phyloP scores from a whole-genome alignment of 2,888 invertebrate genomes.

The Tribolium freemani region DNA sequence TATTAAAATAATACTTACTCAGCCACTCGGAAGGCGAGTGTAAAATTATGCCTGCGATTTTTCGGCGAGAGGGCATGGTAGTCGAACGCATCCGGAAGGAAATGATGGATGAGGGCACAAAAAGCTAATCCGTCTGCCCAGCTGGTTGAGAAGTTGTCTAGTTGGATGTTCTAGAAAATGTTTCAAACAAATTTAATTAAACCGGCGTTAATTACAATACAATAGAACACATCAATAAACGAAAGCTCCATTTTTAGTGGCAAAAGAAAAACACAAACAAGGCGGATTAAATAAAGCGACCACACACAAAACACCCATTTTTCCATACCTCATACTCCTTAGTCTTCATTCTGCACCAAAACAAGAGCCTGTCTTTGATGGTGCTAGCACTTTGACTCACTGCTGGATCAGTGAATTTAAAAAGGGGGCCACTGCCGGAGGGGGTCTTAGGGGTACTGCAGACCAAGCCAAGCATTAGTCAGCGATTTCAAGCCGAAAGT shows the following conservation, averaged over 20 bases:
- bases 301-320: slow-evolving; percentile 7
- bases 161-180: slow-evolving; percentile 86
- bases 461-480: slow-evolving; percentile 56
- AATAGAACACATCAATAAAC: background rate
- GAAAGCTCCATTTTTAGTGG: background rate
- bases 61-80: slow-evolving; percentile 90
- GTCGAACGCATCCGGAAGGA: slow-evolving; percentile 97
- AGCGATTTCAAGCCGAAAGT: slow-evolving; percentile 31
- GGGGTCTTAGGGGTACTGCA: slow-evolving; percentile 82
- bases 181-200: background rate
- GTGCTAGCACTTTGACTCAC: slow-evolving; percentile 92
- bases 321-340: slow-evolving; percentile 93
- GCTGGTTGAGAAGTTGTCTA: slow-evolving; percentile 98
- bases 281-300: background rate
- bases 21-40: slow-evolving; percentile 96
- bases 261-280: slow-evolving; percentile 12
- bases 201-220: background rate
- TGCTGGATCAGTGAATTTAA: slow-evolving; percentile 93
- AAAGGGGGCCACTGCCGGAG: slow-evolving; percentile 79
- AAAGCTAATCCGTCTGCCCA: slow-evolving; percentile 99
- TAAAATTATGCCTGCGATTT: slow-evolving; percentile 94
- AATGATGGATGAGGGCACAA: slow-evolving; percentile 98
- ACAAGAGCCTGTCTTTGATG: slow-evolving; percentile 96
- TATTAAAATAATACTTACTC: slow-evolving; percentile 91
- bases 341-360: slow-evolving; percentile 98